Base-by-base conservation (phyloP, 2,797 vertebrate species). In the Acridotheres tristis region DNA sequence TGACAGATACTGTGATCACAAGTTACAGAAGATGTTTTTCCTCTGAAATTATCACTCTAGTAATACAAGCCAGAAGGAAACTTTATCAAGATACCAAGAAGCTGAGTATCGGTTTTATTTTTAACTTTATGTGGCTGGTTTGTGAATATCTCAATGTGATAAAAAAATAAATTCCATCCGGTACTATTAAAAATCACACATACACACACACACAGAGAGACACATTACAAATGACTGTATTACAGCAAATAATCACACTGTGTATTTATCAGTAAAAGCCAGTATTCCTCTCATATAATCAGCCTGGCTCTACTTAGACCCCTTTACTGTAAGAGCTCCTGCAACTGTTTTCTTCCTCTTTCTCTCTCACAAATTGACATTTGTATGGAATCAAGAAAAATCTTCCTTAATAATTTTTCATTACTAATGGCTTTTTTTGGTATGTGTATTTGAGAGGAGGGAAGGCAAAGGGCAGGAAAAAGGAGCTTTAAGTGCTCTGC, bases 401-500 rank as follows among this genome's bases (percentile, higher is more conserved):
- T 97, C 94, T 95, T 97, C 96, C 93, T 95, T 97, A 94, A 88
- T 98, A 97, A 97, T 98, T 97, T 98, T 98, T 97, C 97, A 96
- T 97, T 97, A 96, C 96, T 97, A 98, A 98, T 96, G 96, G 96
- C 93, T 97, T 97, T 86, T 85, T 89, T 90, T 86, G 92, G 93
- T 95, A 97, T 94, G 95, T 97, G 95, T 90, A 68, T 96, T 96
- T 95, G 89, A 71, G 95, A 94, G 76, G 88, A 90, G 88, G 89
- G 95, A 95, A 97, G 95, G 97, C 97, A 97, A 98, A 98, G 97
- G 96, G 97, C 96, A 96, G 97, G 97, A 92, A 97, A 98, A 98
- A 97, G 95, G 88, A 94, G 97, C 96, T 97, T 96, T 98, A 98
- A 98, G 98, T 98, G 98, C 97, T 98, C 97, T 97, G 97, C 97